A percentile compares a stretch with the other conserved stretches of the same genome.
Conservation (phyloP, 2,888 invertebrate genomes). For the Lepidochitona cinerea region DNA sequence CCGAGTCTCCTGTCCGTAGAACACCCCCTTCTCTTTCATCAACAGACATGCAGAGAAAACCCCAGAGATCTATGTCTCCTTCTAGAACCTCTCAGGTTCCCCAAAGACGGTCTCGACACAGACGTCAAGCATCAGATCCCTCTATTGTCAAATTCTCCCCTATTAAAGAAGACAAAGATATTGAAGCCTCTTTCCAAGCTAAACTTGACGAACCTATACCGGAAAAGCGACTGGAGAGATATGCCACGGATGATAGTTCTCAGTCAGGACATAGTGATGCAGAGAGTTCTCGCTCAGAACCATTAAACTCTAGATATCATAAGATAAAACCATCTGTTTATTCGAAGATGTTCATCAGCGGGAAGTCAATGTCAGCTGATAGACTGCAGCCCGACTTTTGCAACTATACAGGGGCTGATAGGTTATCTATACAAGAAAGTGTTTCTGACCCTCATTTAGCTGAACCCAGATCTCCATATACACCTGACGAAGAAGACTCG, state of each 20-base stretch:
- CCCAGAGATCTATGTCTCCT: slow-evolving; percentile 23
- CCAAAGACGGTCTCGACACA: slow-evolving; percentile 69
- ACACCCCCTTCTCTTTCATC: not conserved
- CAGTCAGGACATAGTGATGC: slow-evolving; percentile 62
- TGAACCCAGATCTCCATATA: slow-evolving; percentile 21
- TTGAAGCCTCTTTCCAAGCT: slow-evolving; percentile 69
- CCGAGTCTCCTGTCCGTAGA: not conserved
- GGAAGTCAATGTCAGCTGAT: slow-evolving; percentile 40
- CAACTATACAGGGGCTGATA: slow-evolving; percentile 10
- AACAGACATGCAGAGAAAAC: not conserved
- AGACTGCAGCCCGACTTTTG: slow-evolving; percentile 26
- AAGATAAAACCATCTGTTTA: slow-evolving; percentile 51
- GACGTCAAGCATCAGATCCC: slow-evolving; percentile 75
- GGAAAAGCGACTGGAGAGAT: slow-evolving; percentile 34
- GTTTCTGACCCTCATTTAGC: slow-evolving; percentile 38
- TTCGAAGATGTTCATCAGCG: slow-evolving; percentile 51
- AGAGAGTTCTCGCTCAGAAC: slow-evolving; percentile 63
- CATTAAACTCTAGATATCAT: slow-evolving; percentile 38
- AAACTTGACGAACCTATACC: slow-evolving; percentile 20
- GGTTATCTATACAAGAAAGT: slow-evolving; percentile 29
- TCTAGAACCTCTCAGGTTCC: slow-evolving; percentile 64
- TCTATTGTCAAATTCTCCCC: slow-evolving; percentile 74
- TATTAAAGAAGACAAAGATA: slow-evolving; percentile 73
- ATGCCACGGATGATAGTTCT: slow-evolving; percentile 59
- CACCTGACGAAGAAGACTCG: slow-evolving; percentile 72